Conservation (phyloP, 2,888 invertebrate species). For the Unio delphinus region DNA sequence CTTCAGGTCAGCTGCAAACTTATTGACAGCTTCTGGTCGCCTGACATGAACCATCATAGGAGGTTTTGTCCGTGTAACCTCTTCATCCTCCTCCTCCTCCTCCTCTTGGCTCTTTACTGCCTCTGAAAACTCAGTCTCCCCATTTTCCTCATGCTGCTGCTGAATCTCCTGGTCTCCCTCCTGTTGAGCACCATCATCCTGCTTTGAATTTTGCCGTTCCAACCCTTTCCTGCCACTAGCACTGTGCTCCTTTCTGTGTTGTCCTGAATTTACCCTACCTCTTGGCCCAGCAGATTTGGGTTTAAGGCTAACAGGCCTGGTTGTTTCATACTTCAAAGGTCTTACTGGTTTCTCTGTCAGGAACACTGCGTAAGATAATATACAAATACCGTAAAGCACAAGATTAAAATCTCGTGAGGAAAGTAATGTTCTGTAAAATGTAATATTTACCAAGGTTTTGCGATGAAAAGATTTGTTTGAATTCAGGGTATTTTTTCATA, state of each 20-base stretch:
- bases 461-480: no score
- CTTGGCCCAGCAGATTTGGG: conserved; percentile 3
- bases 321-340: conserved; percentile 57
- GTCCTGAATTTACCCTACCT: conserved; percentile 22
- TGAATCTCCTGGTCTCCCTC: conserved; percentile 8
- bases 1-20: conserved; percentile 54
- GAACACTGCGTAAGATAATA: no score
- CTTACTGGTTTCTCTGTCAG: conserved; percentile 31
- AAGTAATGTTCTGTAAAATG: background rate
- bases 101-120: conserved; percentile 8
- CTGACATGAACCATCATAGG: conserved; percentile 40
- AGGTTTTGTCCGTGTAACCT: conserved; percentile 23
- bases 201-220: background rate
- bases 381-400: no score
- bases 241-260: conserved; percentile 1
- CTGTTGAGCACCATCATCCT: conserved; percentile 6
- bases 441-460: background rate
- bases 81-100: conserved; percentile 13
- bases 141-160: background rate
- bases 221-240: background rate
- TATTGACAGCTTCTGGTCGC: conserved; percentile 49
- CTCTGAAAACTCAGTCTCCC: conserved; percentile 4
- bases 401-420: background rate
- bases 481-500: no score
- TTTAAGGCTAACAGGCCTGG: conserved; percentile 39